Evolutionary conservation across 2,113 vertebrate genomes (phyloP).

Genomic region (Serilophus lunatus): DNA sequence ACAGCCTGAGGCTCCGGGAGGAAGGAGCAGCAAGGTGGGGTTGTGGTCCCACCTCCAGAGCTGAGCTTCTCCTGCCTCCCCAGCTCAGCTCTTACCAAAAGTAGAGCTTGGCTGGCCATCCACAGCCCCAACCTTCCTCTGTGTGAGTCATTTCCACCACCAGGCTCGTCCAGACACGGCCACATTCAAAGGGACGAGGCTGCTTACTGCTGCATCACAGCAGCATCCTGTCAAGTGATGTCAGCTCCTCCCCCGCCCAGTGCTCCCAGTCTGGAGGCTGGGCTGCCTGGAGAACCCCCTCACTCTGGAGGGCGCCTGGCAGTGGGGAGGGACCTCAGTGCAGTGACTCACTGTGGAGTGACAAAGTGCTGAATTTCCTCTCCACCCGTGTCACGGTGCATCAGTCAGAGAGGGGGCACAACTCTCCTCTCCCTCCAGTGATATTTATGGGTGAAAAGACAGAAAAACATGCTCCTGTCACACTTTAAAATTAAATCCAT

Average conservation of each 20-base stretch:
- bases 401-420: slow-evolving; percentile 4
- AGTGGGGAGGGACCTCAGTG: background rate
- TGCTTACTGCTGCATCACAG: background rate
- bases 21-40: background rate
- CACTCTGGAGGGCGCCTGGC: background rate
- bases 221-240: background rate
- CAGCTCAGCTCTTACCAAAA: fast-evolving
- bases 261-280: background rate
- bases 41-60: background rate
- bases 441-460: background rate
- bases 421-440: background rate
- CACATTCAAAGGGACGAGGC: background rate
- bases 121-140: background rate
- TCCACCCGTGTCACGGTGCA: background rate
- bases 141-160: background rate
- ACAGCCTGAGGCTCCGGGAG: fast-evolving
- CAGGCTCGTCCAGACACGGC: background rate
- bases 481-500: background rate
- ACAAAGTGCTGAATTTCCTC: background rate
- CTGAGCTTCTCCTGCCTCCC: background rate
- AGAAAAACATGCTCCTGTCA: slow-evolving; percentile 19
- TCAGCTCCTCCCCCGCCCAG: background rate
- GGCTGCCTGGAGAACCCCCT: background rate
- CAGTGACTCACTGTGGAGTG: slow-evolving; percentile 6
- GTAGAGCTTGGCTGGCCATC: background rate